A percentile compares a stretch with the other conserved stretches of the same genome.
These are phyloP conservation scores for Tokudaia tokunoshimensis DNA, from an alignment of 2,797 vertebrate species.

Conservation along the genomic window DNA sequence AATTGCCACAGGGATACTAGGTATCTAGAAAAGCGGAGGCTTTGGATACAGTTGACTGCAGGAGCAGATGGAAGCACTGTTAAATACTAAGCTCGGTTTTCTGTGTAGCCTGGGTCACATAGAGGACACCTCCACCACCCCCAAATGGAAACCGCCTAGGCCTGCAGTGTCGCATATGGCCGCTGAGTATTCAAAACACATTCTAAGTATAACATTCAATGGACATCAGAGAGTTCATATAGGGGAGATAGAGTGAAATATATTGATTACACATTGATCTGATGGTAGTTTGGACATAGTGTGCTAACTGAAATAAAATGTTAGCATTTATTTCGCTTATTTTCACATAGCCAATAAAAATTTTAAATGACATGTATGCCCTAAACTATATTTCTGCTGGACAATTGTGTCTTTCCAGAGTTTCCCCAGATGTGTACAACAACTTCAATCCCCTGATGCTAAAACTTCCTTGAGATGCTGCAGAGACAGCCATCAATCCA, in stretches of 20 bases:
- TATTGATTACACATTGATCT: not conserved
- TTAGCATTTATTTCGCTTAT: slow-evolving; percentile 37
- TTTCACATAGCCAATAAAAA: slow-evolving; percentile 40
- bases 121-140: not conserved
- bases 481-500: not conserved
- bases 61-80: not conserved
- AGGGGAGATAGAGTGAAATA: not conserved
- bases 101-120: not conserved
- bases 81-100: not conserved
- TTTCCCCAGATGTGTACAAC: slow-evolving; percentile 31
- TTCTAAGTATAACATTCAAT: not conserved
- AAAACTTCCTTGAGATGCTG: not conserved
- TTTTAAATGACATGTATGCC: not conserved
- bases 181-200: not conserved
- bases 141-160: not conserved
- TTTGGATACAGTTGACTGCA: not conserved
- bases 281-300: not conserved
- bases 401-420: not conserved
- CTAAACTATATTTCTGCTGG: slow-evolving; percentile 11
- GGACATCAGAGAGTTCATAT: not conserved
- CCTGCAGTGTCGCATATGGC: not conserved
- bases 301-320: slow-evolving; percentile 26
- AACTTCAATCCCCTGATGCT: not conserved
- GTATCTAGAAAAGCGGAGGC: not conserved
- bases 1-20: slow-evolving; percentile 18